Evolutionary conservation across 2,113 vertebrate genomes (phyloP), one percentile per base, ranked within the genome.

Genomic region (Andinoacara biseriatus): DNA sequence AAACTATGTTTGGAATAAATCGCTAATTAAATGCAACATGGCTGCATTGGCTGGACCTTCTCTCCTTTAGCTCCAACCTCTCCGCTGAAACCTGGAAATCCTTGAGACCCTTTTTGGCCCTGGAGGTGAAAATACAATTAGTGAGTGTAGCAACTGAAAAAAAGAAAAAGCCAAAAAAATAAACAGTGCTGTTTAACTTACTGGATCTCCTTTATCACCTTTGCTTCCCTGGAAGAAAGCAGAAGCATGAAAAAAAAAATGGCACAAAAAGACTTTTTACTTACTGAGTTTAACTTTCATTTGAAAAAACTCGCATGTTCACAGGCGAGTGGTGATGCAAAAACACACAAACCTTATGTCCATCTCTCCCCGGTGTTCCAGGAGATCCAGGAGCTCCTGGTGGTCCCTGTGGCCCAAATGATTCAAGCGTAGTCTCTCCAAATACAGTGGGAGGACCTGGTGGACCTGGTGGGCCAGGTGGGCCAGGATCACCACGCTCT

Each of bases 11-110:
- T 72, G 43, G 43, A 52, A 31, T 72, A 52, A 31, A 38, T 0
- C 54, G 26, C 20, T 31, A 52, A 54, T 54, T 40, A n/a, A 33
- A 11, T 56, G 15, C 18, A 29, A 77, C n/a, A 20, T 31, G 14
- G 56, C 0, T 38, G 10, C 4, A 54, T 52, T 15, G 24, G 15
- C 33, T 15, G 5, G 78, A 97, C 96, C 95, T 97, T 97, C 61
- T 96, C 95, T 75, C 96, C 96, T 95, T 96, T 96, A n/a, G 58
- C 8, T 49, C 96, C 95, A 58, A 81, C 57, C 82, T 95, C 92
- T 91, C 96, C 96, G 86, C 88, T 87, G 56, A 93, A 67, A 62
- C 95, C 96, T 81, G 93, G 86, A 87, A 78, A 76, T 33, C 95
- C 95, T 18, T 88, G 90, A 31, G 85, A 11, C 0, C 94, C 95